phyloP scores from a whole-genome alignment of 2,797 vertebrate genomes.

The Monodelphis domestica region DNA sequence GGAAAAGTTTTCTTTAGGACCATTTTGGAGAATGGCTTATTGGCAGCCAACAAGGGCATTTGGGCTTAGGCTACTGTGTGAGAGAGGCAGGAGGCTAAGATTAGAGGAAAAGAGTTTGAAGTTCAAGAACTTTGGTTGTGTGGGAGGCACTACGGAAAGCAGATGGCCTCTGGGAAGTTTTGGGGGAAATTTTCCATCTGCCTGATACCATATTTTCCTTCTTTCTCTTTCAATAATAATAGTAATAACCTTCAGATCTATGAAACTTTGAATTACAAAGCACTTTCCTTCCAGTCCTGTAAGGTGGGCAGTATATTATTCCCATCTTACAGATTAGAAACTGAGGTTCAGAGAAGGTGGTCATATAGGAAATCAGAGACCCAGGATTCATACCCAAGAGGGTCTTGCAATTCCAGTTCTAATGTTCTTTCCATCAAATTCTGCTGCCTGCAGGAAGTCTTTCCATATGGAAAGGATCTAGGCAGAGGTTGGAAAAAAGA shows the following conservation, averaged over 20 bases:
- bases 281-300: not conserved
- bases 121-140: not conserved
- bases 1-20: not conserved
- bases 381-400: not conserved
- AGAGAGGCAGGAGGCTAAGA: not conserved
- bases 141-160: not conserved
- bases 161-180: not conserved
- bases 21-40: not conserved
- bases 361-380: not conserved
- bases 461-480: not conserved
- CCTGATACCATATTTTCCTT: not conserved
- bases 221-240: not conserved
- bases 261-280: not conserved
- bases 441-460: not conserved
- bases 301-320: not conserved
- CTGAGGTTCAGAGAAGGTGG: not conserved
- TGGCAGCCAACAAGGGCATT: not conserved
- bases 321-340: not conserved
- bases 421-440: not conserved
- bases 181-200: not conserved
- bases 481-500: not conserved
- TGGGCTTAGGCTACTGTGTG: not conserved
- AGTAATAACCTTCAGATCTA: not conserved
- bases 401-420: not conserved
- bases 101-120: not conserved